These are phyloP conservation scores for Mirounga angustirostris DNA, from an alignment of 2,113 vertebrate genomes.

Conservation along the genomic window DNA sequence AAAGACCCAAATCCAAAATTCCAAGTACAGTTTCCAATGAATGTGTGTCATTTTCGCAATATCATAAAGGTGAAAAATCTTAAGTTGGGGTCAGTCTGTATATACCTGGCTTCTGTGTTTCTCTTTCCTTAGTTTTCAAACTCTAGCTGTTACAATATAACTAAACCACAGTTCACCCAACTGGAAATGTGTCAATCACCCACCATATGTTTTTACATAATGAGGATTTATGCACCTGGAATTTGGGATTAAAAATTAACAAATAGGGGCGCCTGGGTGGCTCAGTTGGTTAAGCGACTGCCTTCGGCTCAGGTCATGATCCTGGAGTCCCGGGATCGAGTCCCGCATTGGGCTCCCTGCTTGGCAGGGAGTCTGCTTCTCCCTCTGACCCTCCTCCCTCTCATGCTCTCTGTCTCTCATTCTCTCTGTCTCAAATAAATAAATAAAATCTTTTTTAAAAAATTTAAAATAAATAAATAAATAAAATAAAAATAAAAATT, in stretches of 20 bases:
- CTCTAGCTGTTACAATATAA: background rate
- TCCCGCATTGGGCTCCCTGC: too few species aligned
- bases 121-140: constrained; percentile 46
- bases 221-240: background rate
- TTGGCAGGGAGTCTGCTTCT: too few species aligned
- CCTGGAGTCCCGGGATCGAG: too few species aligned
- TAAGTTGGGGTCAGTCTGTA: background rate
- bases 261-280: background rate
- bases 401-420: too few species aligned
- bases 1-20: background rate
- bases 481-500: background rate
- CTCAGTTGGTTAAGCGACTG: too few species aligned
- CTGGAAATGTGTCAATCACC: background rate
- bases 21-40: background rate
- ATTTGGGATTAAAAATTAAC: constrained; percentile 31
- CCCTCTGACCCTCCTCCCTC: too few species aligned
- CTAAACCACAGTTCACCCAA: constrained; percentile 42
- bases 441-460: too few species aligned
- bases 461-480: too few species aligned
- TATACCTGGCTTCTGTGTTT: constrained; percentile 9
- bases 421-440: too few species aligned
- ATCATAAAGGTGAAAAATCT: background rate
- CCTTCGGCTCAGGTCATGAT: too few species aligned
- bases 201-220: background rate
- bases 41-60: background rate